Evolutionary conservation across 2,888 invertebrate species (phyloP).

Genomic region (Lycocerus yunnanus): DNA sequence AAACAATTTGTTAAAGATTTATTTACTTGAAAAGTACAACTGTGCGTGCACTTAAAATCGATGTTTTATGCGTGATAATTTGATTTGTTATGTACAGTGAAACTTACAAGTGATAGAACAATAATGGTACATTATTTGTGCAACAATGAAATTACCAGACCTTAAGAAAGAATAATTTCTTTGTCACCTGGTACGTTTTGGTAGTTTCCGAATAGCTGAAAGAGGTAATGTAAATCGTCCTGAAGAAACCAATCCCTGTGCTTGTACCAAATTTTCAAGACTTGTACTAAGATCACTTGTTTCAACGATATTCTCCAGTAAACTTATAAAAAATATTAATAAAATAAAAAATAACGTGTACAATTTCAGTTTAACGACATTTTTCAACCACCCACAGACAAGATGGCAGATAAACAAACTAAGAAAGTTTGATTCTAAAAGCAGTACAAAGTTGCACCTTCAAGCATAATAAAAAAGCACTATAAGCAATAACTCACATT

Average conservation of each 20-base stretch:
- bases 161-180: constrained; percentile 8
- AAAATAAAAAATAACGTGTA: constrained; percentile 7
- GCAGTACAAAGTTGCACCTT: constrained; percentile 9
- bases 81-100: not conserved
- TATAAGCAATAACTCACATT: constrained; percentile 6
- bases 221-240: constrained; percentile 74
- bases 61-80: not conserved
- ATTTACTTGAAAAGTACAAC: not conserved
- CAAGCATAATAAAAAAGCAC: constrained; percentile 11
- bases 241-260: constrained; percentile 62
- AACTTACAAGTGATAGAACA: not conserved
- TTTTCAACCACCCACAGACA: constrained; percentile 19
- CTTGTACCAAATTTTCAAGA: constrained; percentile 65
- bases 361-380: not conserved
- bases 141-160: constrained; percentile 1
- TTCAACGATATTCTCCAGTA: constrained; percentile 42
- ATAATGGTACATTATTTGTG: not conserved
- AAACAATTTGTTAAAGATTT: not conserved
- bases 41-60: not conserved
- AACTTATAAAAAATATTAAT: constrained; percentile 36
- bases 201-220: constrained; percentile 80
- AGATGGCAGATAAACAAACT: constrained; percentile 16
- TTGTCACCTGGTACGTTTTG: constrained; percentile 81
- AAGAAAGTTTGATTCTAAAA: constrained; percentile 9
- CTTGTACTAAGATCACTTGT: constrained; percentile 56